A percentile compares a stretch with the other conserved stretches of the same genome.
Conservation (phyloP, 23 tunicate genomes). For the Phallusia fumigata region DNA sequence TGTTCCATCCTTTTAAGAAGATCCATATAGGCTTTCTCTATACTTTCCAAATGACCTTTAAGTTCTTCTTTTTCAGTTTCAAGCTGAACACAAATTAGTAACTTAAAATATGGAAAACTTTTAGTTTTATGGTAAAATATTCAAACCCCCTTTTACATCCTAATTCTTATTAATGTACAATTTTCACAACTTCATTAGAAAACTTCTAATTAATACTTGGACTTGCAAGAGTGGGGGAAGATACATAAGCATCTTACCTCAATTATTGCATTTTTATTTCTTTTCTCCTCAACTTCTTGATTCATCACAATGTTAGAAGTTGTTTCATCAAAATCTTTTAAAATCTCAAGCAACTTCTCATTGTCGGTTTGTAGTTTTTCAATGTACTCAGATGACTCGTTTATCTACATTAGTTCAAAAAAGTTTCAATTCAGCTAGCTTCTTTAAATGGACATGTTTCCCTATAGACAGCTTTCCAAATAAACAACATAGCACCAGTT, state of each 20-base stretch:
- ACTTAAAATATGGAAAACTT: too few relatives aligned
- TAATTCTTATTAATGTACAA: too few relatives aligned
- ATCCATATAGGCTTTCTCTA: constrained; percentile 53
- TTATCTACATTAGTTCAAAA: not conserved
- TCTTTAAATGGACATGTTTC: too few relatives aligned
- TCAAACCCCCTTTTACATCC: not conserved
- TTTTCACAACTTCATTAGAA: too few relatives aligned
- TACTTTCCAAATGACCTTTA: constrained; percentile 34
- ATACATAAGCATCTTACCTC: not conserved
- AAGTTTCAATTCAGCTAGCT: too few relatives aligned
- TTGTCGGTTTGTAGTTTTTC: constrained; percentile 7
- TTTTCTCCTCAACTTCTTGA: constrained; percentile 14
- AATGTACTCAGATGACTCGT: not conserved
- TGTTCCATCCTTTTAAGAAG: constrained; percentile 44
- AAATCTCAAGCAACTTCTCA: constrained; percentile 26
- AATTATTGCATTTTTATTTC: not conserved
- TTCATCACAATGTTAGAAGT: constrained; percentile 17
- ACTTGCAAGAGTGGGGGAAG: not conserved
- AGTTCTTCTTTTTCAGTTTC: constrained; percentile 25
- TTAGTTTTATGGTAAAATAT: too few relatives aligned
- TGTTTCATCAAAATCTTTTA: constrained; percentile 42
- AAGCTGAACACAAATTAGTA: not conserved
- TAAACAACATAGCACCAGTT: too few relatives aligned
- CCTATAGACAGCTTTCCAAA: too few relatives aligned
- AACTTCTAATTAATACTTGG: not conserved